phyloP scores from a whole-genome alignment of 2,113 vertebrate species.

The Lampris incognitus region DNA sequence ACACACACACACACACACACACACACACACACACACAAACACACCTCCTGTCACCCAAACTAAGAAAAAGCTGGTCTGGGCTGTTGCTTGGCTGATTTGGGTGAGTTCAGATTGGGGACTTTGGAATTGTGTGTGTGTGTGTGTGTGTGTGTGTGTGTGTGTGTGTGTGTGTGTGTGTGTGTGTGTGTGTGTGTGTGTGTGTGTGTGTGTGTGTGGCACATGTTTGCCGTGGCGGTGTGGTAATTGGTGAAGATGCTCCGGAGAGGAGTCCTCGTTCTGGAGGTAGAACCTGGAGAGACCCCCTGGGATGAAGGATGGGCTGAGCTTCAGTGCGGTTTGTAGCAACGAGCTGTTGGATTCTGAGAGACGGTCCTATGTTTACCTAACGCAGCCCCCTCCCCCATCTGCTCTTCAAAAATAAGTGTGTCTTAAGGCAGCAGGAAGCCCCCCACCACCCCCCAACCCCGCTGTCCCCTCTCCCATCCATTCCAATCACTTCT shows the following conservation, averaged over 20 bases:
- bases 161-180: neutral
- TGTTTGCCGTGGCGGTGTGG: constrained; percentile 28
- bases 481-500: constrained; percentile 8
- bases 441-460: constrained; percentile 33
- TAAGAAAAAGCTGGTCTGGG: constrained; percentile 10
- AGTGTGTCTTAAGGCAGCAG: constrained; percentile 44
- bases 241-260: constrained; percentile 54
- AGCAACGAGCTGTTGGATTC: constrained; percentile 72
- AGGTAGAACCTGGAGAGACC: constrained; percentile 40
- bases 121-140: neutral
- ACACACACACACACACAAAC: constrained; percentile 31
- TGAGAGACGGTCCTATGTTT: constrained; percentile 65
- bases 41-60: constrained; percentile 15
- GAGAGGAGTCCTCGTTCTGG: constrained; percentile 51
- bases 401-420: constrained; percentile 37
- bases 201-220: neutral
- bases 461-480: neutral
- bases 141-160: no score
- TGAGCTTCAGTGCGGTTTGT: constrained; percentile 67
- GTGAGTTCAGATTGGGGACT: constrained; percentile 38
- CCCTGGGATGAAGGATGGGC: constrained; percentile 38
- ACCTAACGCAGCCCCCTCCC: constrained; percentile 25
- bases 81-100: neutral
- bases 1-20: no score
- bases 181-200: neutral